Evolutionary conservation across 2,113 vertebrate species (phyloP).

Genomic region (Corythaeola cristata): DNA sequence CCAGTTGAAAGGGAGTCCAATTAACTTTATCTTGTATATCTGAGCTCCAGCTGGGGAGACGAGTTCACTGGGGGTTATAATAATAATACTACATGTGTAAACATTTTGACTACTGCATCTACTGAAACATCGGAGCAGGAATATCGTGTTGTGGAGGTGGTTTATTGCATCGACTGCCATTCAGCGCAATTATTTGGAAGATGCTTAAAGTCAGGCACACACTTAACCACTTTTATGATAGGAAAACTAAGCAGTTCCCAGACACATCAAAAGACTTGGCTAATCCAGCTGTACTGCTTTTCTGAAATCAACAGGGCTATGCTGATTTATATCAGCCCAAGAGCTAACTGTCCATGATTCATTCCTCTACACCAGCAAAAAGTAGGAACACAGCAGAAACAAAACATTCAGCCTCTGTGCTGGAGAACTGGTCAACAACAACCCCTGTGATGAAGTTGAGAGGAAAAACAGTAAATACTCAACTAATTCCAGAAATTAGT

Average conservation of each 20-base stretch:
- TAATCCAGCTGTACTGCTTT: not conserved
- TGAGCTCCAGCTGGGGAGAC: constrained; percentile 45
- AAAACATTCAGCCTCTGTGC: not conserved
- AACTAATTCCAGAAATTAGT: not conserved
- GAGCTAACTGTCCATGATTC: not conserved
- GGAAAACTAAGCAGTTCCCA: not conserved
- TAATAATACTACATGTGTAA: constrained; percentile 15
- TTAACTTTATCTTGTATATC: constrained; percentile 65
- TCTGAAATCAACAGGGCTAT: not conserved
- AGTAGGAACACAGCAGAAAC: not conserved
- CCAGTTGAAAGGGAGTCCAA: constrained; percentile 48
- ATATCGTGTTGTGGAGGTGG: not conserved
- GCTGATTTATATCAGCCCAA: not conserved
- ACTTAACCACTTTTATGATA: not conserved
- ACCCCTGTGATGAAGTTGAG: not conserved
- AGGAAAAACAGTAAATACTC: not conserved
- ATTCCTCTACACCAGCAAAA: not conserved
- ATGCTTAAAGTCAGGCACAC: not conserved
- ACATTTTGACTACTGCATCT: constrained; percentile 28
- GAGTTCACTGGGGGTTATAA: constrained; percentile 48
- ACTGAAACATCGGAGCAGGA: not conserved
- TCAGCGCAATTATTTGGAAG: not conserved
- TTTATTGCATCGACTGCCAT: not conserved
- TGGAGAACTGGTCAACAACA: not conserved
- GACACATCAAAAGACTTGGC: not conserved